phyloP scores from a whole-genome alignment of 2,113 vertebrate species.

The Formicarius rufipectus region DNA sequence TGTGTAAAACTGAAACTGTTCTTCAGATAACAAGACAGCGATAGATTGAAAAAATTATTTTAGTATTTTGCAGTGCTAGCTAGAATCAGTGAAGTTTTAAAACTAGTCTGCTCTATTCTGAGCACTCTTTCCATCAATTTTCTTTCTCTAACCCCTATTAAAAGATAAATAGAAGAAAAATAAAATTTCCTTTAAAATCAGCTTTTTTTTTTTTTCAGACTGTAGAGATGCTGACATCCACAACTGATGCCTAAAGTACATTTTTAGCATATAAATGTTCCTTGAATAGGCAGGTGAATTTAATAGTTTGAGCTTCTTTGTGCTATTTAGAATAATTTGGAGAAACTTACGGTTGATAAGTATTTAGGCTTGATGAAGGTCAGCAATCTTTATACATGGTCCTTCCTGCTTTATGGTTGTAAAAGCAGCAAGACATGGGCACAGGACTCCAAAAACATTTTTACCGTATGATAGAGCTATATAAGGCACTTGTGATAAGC shows the following conservation, averaged over 20 bases:
- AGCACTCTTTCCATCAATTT: background rate
- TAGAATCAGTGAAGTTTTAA: background rate
- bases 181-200: background rate
- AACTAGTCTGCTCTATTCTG: background rate
- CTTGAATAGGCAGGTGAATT: background rate
- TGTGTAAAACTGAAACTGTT: background rate
- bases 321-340: background rate
- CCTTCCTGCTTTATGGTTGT: background rate
- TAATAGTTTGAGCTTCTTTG: background rate
- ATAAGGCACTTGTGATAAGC: constrained; percentile 39
- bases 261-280: background rate
- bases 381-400: background rate
- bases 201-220: background rate
- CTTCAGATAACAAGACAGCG: background rate
- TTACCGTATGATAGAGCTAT: background rate
- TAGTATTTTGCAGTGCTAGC: background rate
- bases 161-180: background rate
- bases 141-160: background rate
- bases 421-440: background rate
- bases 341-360: background rate
- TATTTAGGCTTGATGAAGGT: background rate
- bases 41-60: background rate
- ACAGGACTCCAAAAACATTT: background rate
- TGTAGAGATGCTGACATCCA: background rate
- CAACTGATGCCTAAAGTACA: background rate